Evolutionary conservation across 2,797 vertebrate species (phyloP), one percentile per base, ranked within the genome.

Genomic region (Ceryle rudis): DNA sequence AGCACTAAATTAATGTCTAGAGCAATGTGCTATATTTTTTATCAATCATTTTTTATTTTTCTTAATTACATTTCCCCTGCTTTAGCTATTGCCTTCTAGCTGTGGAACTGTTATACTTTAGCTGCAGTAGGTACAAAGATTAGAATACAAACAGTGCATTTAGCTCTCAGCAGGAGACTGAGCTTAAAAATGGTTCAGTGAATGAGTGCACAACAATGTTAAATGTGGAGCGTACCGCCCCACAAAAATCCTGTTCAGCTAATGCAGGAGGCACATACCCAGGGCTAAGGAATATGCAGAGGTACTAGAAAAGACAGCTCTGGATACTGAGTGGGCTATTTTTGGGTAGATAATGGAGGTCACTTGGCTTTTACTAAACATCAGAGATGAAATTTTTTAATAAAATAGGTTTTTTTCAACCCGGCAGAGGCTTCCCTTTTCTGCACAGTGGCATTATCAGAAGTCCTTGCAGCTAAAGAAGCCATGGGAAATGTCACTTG

Each of bases 11-110:
- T 91, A 97, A 88, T 81, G 89, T 97, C 94, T 92, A 86, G 75
- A 86, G 93, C 93, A 96, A 96, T 79, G 86, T 70, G 73, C 91
- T 92, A 26, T 88, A 86, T 96, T 96, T 95, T 89, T 93, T 93
- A 94, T 97, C 95, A 75, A 51, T 95, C 82, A 82, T 91, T 95
- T 96, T 95, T 92, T 80, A 92, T 90, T 95, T 86, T 94, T 93
- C 84, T 96, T 97, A 97, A 96, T 96, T 97, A 91, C 86, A 70
- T 93, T 96, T 97, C 77, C 90, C 42, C 31, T 46, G 57, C 80
- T 87, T 83, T 95, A 93, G 93, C 81, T 91, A 29, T 87, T 91
- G 90, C 86, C 95, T 93, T 57, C 83, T 90, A 85, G 89, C 80
- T 91, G 74, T 67, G 31, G 83, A 95, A 78, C 71, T 4, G 6